These are phyloP conservation scores for Drosophila lacertosa DNA, from an alignment of 1,140 invertebrate species.

Conservation along the genomic window DNA sequence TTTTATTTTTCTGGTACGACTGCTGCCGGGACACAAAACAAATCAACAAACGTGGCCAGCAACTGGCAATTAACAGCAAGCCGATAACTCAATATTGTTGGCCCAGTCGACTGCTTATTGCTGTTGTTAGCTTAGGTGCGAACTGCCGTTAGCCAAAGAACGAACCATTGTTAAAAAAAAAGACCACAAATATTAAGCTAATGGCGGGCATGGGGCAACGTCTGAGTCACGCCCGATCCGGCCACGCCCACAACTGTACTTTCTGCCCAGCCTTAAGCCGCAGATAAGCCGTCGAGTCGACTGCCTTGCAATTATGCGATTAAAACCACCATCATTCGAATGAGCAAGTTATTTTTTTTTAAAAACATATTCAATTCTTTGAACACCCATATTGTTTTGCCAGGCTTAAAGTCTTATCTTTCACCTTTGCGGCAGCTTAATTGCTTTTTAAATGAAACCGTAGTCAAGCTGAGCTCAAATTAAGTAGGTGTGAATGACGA, in stretches of 20 bases:
- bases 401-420: constrained; percentile 30
- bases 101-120: constrained; percentile 36
- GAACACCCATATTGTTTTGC: constrained; percentile 2
- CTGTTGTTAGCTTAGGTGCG: constrained; percentile 27
- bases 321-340: not conserved
- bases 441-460: constrained; percentile 54
- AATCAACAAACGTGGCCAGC: constrained; percentile 49
- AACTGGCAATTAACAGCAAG: constrained; percentile 59
- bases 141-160: constrained; percentile 54
- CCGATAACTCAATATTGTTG: constrained; percentile 51
- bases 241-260: constrained; percentile 1
- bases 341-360: not conserved
- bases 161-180: not conserved
- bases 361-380: constrained; percentile 7
- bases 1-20: constrained; percentile 51
- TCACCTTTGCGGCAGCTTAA: constrained; percentile 45
- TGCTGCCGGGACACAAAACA: constrained; percentile 29
- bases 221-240: not conserved
- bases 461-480: constrained; percentile 49
- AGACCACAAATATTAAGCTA: constrained; percentile 2
- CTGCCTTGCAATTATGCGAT: constrained; percentile 38
- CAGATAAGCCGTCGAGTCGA: constrained; percentile 40
- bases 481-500: constrained; percentile 63
- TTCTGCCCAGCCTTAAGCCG: constrained; percentile 32
- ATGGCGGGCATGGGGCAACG: not conserved